Base-by-base conservation (phyloP, 2,888 invertebrate species). In the Dicycla oo region DNA sequence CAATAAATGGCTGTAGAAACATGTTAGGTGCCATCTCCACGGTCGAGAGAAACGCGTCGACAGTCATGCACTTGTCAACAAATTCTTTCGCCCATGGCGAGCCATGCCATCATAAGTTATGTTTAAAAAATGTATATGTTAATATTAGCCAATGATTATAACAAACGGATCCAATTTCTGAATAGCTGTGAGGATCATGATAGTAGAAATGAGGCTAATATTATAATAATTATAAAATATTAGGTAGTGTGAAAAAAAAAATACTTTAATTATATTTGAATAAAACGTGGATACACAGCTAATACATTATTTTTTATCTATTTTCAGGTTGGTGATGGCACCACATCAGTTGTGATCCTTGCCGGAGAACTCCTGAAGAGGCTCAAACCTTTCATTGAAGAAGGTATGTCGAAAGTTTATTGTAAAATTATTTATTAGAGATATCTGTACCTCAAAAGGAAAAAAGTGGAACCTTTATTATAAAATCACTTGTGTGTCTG, bases 341-440 rank as follows among this genome's bases (percentile, higher is more conserved):
- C 99, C 15, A 99, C 99, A 0, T 99, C 98, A 69, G 99, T 99
- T 43, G 99, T 99, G 4, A 96, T 99, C 74, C 94, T 99, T 65
- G 99, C 99, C 47, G 99, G 99, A 20, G 99, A 99, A 94, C 98
- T 99, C 82, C 95, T 99, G 84, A 99, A 99, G 94, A 98, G 99
- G 91, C 96, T 99, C 83, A 99, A 99, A 93, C 98, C 98, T 0
- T 99, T 98, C 89, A 97, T 99, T 45, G 99, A 99, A 91, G 99
- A 99, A 94, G 99, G 95, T 94, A 82, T 81, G 88, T 78, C n/a
- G n/a, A 10, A 26, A 30, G 3, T 15, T 8, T 2, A 11, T 51
- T 38, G 7, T 15, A 7, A 20, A 47, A 20, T 47, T 34, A 34
- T 34, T 34, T 34, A 34, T 34, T 34, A 34, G 34, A 4, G 34